Percentiles rank a stretch among this genome's conserved stretches.
Evolutionary conservation across 2,797 vertebrate species (phyloP).

Genomic region (Hypotaenidia philippensis): DNA sequence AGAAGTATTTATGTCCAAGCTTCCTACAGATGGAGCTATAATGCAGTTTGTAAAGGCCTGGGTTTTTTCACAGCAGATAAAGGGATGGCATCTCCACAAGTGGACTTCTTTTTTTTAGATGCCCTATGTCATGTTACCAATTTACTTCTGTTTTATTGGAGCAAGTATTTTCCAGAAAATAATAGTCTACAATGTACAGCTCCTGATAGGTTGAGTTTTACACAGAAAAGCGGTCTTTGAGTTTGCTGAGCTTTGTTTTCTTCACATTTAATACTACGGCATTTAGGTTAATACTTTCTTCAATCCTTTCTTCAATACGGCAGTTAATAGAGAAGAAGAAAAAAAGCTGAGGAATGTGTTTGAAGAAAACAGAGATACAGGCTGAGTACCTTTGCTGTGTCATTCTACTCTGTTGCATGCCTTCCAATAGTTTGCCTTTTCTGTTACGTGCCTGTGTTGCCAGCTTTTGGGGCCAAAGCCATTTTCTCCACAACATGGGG

Average conservation of each 20-base stretch:
- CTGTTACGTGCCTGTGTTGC: neutral
- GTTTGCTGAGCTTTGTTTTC: neutral
- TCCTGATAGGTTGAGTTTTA: neutral
- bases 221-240: neutral
- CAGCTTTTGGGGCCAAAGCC: neutral
- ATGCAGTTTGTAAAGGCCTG: constrained; percentile 10
- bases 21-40: constrained; percentile 71
- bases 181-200: neutral
- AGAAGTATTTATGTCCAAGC: constrained; percentile 5
- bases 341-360: neutral
- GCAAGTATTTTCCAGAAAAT: neutral
- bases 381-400: neutral
- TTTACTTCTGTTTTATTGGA: neutral
- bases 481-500: neutral
- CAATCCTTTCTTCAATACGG: neutral
- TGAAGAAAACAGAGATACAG: neutral
- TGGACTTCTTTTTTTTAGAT: neutral
- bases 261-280: neutral
- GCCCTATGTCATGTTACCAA: neutral
- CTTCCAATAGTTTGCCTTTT: neutral
- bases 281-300: neutral
- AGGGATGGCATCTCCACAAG: neutral
- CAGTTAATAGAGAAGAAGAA: neutral
- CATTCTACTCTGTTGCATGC: neutral
- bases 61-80: neutral